A percentile compares a stretch with the other conserved stretches of the same genome.
These are phyloP conservation scores for Leucoraja erinaceus DNA, from an alignment of 2,113 vertebrate genomes.

Conservation along the genomic window DNA sequence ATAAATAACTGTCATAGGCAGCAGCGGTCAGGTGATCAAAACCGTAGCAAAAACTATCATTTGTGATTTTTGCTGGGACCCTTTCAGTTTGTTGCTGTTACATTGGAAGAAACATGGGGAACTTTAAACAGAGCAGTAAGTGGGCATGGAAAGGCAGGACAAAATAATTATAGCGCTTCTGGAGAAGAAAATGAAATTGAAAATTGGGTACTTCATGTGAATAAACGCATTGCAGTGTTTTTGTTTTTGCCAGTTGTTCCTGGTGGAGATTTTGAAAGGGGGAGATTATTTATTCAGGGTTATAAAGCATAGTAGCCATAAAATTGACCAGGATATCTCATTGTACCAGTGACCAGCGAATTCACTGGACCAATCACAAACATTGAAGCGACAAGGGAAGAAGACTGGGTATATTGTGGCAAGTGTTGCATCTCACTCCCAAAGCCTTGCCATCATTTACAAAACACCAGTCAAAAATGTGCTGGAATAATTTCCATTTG, in stretches of 20 bases:
- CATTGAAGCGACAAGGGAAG: no score
- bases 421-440: no score
- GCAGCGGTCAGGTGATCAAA: not conserved
- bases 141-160: not conserved
- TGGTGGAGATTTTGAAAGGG: not conserved
- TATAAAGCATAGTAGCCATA: no score
- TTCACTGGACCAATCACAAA: no score
- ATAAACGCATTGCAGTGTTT: not conserved
- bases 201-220: not conserved
- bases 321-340: no score
- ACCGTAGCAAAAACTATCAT: not conserved
- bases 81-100: not conserved
- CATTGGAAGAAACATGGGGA: not conserved
- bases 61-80: not conserved
- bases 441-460: no score
- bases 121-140: not conserved
- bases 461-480: no score
- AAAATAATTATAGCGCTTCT: not conserved
- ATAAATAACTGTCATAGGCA: not conserved
- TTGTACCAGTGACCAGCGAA: no score
- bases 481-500: no score
- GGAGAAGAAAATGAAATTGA: not conserved
- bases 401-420: no score
- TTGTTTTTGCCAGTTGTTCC: not conserved
- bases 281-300: not conserved